Conservation (phyloP, 2,113 vertebrate genomes). For the Mustela lutreola region DNA sequence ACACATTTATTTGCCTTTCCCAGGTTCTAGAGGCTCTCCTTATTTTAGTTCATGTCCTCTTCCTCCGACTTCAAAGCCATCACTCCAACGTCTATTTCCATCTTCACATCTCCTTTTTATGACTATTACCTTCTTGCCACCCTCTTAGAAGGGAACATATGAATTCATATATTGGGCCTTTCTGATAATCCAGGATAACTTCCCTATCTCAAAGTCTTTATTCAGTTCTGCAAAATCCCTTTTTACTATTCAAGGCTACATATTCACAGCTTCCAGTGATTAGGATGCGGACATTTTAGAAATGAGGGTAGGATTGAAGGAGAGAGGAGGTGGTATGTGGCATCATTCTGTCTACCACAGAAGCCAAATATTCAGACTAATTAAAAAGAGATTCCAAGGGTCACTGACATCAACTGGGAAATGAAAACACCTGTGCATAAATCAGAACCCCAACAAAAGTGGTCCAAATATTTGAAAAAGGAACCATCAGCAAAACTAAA, state of each 20-base stretch:
- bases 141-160: rapidly evolving
- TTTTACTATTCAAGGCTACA: not conserved
- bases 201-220: not conserved
- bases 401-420: not conserved
- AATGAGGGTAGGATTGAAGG: not conserved
- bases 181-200: not conserved
- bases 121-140: not conserved
- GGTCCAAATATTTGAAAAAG: not conserved
- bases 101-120: not conserved
- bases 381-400: not conserved
- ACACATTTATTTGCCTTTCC: not conserved
- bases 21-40: not conserved
- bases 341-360: not conserved
- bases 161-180: not conserved
- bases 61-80: not conserved
- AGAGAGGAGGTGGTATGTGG: not conserved
- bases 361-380: not conserved
- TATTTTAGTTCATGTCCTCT: not conserved
- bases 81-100: not conserved
- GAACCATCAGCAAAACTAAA: not conserved
- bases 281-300: not conserved
- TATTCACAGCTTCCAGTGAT: not conserved
- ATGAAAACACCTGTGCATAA: slow-evolving; percentile 30
- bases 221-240: not conserved
- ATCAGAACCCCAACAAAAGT: not conserved